Conservation (phyloP, 2,113 vertebrate genomes). For the Clarias batrachus region DNA sequence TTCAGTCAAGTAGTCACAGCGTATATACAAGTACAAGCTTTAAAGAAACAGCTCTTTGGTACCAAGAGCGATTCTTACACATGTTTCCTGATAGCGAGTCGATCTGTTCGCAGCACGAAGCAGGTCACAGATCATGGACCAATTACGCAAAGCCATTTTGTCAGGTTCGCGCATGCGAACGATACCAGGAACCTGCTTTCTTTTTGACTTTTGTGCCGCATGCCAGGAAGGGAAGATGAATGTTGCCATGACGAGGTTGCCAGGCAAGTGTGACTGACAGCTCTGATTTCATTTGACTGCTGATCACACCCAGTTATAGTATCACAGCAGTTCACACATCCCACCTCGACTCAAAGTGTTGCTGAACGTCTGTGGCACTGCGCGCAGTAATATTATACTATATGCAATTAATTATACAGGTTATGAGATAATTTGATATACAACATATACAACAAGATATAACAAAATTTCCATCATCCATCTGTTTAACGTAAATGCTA, state of each 20-base stretch:
- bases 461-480: not conserved
- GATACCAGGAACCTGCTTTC: constrained; percentile 24
- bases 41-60: constrained; percentile 37
- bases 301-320: constrained; percentile 74
- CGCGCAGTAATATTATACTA: constrained; percentile 12
- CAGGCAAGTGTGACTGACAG: constrained; percentile 68
- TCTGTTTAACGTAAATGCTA: not conserved
- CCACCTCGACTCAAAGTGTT: constrained; percentile 70
- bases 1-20: constrained; percentile 40
- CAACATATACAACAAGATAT: not conserved
- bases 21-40: constrained; percentile 34
- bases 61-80: constrained; percentile 25
- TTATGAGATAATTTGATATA: not conserved
- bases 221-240: constrained; percentile 46
- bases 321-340: constrained; percentile 72
- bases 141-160: constrained; percentile 51
- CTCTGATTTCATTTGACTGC: constrained; percentile 75
- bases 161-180: constrained; percentile 45
- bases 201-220: constrained; percentile 43
- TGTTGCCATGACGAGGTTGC: constrained; percentile 49
- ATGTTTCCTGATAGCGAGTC: constrained; percentile 24
- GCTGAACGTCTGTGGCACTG: constrained; percentile 62
- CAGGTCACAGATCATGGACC: constrained; percentile 46
- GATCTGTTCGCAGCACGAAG: not conserved
- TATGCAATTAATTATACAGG: not conserved